Percentiles rank a stretch among this genome's conserved stretches.
Evolutionary conservation across 1,140 invertebrate genomes (phyloP).

Genomic region (Cyclina sinensis): DNA sequence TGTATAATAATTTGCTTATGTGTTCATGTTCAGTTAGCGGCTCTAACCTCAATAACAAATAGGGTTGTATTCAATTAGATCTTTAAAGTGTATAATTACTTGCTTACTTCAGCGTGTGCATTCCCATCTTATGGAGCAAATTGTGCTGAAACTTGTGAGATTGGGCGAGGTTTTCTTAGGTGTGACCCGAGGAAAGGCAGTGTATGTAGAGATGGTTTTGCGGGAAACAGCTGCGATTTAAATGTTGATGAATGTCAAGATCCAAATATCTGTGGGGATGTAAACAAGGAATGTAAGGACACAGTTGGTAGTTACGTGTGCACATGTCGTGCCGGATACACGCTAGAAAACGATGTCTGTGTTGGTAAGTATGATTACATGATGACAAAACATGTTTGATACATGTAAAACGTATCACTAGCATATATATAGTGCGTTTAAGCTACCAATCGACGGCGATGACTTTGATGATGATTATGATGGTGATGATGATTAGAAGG

Average conservation of each 20-base stretch:
- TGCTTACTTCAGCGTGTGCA: conserved; percentile 34
- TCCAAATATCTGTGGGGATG: conserved; percentile 7
- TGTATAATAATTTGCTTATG: no score
- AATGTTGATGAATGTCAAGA: conserved; percentile 71
- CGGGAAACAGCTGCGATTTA: conserved; percentile 67
- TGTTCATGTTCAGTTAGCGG: no score
- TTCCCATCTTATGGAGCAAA: conserved; percentile 59
- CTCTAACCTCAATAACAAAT: no score
- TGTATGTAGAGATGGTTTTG: conserved; percentile 71
- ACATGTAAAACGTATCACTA: no score
- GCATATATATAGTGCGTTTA: no score
- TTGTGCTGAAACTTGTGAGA: conserved; percentile 65
- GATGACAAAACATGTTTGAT: no score
- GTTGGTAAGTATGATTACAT: background rate
- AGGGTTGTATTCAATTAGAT: no score
- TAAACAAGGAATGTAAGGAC: conserved; percentile 61
- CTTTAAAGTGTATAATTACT: no score
- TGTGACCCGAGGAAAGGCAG: conserved; percentile 70
- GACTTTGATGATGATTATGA: no score
- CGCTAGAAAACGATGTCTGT: background rate
- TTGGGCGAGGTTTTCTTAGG: conserved; percentile 27
- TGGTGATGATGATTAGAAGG: no score
- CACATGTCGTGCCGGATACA: conserved; percentile 23
- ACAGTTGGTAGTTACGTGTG: conserved; percentile 69
- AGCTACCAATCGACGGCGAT: no score